phyloP scores from a whole-genome alignment of 37 sponge, comb jelly and placozoan genomes.

The Beroe forskalii region DNA sequence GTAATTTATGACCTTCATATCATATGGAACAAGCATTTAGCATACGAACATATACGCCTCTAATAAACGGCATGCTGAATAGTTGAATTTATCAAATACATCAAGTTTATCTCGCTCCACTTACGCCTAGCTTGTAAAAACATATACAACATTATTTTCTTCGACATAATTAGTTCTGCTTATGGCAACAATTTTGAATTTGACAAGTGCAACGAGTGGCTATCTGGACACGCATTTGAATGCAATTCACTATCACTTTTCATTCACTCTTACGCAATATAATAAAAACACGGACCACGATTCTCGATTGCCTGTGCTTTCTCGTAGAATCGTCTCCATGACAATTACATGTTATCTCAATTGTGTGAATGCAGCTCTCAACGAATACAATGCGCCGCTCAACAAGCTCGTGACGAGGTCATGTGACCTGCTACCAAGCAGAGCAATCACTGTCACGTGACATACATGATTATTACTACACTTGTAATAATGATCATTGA shows the following conservation, averaged over 20 bases:
- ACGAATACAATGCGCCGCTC: neutral
- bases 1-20: too few relatives aligned
- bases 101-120: too few relatives aligned
- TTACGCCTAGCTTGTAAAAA: too few relatives aligned
- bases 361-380: neutral
- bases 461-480: neutral
- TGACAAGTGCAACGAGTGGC: too few relatives aligned
- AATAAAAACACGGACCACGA: neutral
- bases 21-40: too few relatives aligned
- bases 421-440: neutral
- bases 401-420: neutral
- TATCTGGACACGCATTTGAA: neutral
- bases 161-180: too few relatives aligned
- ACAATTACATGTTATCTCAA: conserved; percentile 45
- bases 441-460: conserved; percentile 42
- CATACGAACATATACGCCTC: too few relatives aligned
- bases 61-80: too few relatives aligned
- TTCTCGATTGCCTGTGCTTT: conserved; percentile 36
- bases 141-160: too few relatives aligned
- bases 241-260: neutral
- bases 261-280: neutral
- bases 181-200: too few relatives aligned
- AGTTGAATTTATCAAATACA: too few relatives aligned
- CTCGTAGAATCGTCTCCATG: conserved; percentile 9
- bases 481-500: too few relatives aligned